A percentile compares a stretch with the other conserved stretches of the same genome.
phyloP scores from a whole-genome alignment of 2,888 invertebrate genomes.

The Stictocephala bisonia region DNA sequence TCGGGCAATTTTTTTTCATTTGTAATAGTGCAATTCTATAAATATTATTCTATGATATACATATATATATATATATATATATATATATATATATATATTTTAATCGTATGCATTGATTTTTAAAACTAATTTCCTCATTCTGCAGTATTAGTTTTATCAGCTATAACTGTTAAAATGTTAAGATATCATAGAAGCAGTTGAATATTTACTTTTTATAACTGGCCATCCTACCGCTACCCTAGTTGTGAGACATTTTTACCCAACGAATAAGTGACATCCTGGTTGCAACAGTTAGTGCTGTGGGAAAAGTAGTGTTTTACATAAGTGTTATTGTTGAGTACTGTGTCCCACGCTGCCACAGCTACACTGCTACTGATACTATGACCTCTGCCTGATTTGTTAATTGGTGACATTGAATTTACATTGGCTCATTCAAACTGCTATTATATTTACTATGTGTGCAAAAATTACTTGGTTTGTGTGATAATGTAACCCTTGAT shows the following conservation, averaged over 20 bases:
- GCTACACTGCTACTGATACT: not conserved
- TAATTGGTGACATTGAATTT: conserved; percentile 28
- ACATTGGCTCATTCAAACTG: not conserved
- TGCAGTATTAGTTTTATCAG: no score
- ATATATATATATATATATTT: no score
- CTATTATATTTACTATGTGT: no score
- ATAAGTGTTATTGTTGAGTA: conserved; percentile 5
- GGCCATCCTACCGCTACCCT: not conserved
- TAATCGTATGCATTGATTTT: no score
- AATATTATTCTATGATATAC: not conserved
- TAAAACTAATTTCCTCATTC: no score
- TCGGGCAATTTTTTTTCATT: no score
- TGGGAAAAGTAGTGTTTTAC: conserved; percentile 6
- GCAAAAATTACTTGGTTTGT: no score
- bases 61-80: not conserved
- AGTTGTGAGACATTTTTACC: not conserved
- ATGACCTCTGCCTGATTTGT: conserved; percentile 23
- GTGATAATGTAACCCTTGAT: no score
- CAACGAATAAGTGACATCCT: not conserved
- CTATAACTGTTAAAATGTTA: no score
- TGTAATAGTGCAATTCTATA: no score
- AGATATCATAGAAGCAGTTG: not conserved
- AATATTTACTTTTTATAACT: not conserved
- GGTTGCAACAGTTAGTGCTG: no score
- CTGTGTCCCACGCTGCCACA: not conserved